Evolutionary conservation across 2,113 vertebrate genomes (phyloP).

Genomic region (Phalacrocorax aristotelis): DNA sequence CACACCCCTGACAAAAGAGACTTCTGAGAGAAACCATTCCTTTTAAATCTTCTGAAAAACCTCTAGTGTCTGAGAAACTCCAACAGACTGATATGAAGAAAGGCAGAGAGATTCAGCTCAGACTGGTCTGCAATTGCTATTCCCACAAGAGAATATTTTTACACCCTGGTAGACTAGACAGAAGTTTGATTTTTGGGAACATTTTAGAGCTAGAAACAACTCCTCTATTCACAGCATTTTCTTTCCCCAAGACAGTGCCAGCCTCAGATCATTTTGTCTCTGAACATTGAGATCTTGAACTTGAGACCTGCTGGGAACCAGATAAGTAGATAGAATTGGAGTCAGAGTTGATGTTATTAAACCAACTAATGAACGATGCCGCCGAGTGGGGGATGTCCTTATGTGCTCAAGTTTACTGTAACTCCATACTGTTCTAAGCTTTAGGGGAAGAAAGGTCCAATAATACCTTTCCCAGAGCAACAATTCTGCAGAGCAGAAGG

Average conservation of each 20-base stretch:
- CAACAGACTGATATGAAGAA: neutral
- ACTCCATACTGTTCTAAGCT: neutral
- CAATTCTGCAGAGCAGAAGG: neutral
- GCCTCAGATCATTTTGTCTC: neutral
- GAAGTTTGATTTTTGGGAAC: neutral
- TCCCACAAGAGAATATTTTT: neutral
- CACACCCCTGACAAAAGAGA: too few relatives aligned
- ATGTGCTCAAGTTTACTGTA: fast-evolving
- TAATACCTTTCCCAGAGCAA: neutral
- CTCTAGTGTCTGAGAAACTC: neutral
- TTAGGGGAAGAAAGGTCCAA: neutral
- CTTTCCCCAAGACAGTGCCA: neutral
- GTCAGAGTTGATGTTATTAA: neutral
- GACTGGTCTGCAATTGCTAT: neutral
- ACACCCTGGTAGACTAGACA: neutral
- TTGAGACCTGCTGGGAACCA: neutral
- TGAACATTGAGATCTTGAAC: neutral
- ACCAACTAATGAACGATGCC: fast-evolving
- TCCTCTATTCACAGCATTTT: neutral
- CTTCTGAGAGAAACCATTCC: neutral
- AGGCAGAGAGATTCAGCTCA: neutral
- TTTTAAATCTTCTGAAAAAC: neutral
- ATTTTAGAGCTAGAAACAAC: neutral
- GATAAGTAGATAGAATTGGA: neutral
- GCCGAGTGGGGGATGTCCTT: neutral